These are phyloP conservation scores for Siniperca undulata DNA, from an alignment of 2,797 vertebrate species.

Conservation along the genomic window DNA sequence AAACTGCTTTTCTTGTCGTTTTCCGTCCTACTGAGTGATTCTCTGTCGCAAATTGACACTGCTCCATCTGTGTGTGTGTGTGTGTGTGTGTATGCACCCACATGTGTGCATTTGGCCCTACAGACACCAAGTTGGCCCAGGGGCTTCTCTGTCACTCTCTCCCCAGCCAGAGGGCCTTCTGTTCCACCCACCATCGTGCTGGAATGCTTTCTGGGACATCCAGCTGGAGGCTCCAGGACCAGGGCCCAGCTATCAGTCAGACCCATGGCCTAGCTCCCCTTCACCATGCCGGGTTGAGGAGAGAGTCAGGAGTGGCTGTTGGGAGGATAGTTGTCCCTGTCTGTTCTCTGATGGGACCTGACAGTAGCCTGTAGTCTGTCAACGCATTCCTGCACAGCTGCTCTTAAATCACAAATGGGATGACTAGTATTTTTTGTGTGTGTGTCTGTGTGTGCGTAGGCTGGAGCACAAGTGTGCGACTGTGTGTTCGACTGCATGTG, in stretches of 20 bases:
- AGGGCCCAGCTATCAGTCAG: slow-evolving; percentile 68
- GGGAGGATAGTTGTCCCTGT: slow-evolving; percentile 46
- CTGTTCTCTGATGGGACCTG: slow-evolving; percentile 63
- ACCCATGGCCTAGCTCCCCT: slow-evolving; percentile 24
- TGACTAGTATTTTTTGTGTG: slow-evolving; percentile 28
- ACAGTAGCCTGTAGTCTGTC: slow-evolving; percentile 68
- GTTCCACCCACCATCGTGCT: slow-evolving; percentile 43
- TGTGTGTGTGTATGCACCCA: slow-evolving; percentile 15
- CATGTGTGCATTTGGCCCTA: slow-evolving; percentile 52
- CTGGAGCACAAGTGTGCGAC: neutral
- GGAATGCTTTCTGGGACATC: slow-evolving; percentile 66
- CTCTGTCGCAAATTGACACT: slow-evolving; percentile 39
- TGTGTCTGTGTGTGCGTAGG: slow-evolving; percentile 29
- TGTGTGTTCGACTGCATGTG: slow-evolving; percentile 31
- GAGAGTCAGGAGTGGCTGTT: slow-evolving; percentile 32
- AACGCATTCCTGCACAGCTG: slow-evolving; percentile 64
- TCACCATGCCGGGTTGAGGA: slow-evolving; percentile 39
- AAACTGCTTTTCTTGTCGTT: slow-evolving; percentile 50
- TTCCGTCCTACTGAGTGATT: slow-evolving; percentile 33
- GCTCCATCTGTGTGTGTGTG: slow-evolving; percentile 48
- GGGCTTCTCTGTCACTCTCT: slow-evolving; percentile 44
- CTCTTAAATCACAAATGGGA: slow-evolving; percentile 62
- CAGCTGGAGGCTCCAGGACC: slow-evolving; percentile 55
- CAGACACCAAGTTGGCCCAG: slow-evolving; percentile 29
- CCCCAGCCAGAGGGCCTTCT: slow-evolving; percentile 45